Base-by-base conservation (phyloP, 1,140 invertebrate species). In the Diabrotica virgifera region DNA sequence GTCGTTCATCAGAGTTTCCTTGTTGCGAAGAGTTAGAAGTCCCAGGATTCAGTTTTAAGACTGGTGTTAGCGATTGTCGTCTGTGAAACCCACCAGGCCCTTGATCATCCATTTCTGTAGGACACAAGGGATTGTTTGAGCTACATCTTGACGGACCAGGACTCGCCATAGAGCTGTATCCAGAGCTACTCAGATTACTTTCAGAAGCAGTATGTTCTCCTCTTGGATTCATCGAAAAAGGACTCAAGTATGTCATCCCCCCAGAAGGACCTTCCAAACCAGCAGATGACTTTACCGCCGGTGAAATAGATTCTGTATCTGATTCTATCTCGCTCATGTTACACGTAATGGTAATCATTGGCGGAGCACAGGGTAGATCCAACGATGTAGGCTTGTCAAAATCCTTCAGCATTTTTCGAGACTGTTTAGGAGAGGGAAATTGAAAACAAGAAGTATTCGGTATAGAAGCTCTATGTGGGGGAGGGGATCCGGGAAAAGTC, bases 111-210 rank as follows among this genome's bases (percentile, higher is more conserved):
- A 85, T 84, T 79, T 89, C 88, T 6, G 84, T 85, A 5, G 86
- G 84, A 74, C 87, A 90, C 2, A 92, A 74, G 3, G 90, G 89
- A 77, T 90, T 91, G 69, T 86, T 90, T 0, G 89, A 91, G 8
- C 89, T 88, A 76, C 89, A 91, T 54, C 90, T 80, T 0, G 89
- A 90, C 2, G 89, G 88, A 2, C 89, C 89, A 0, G 89, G 89
- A 78, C 87, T 90, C 3, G 89, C 89, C 86, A 91, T 90, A 5
- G 89, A 91, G 65, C 88, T 90, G 72, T 92, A 92, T n/a, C 90
- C 90, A 0, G 89, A 91, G 8, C 89, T 91, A 64, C 89, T 90
- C 14, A 92, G 78, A 78, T 92, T 92, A 0, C 89, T 90, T 78
- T 92, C 89, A 0, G 90, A 92, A 11, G 89, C 87, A 11, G 87